Evolutionary conservation across 2,888 invertebrate species (phyloP).

Genomic region (Caenorhabditis sp.): DNA sequence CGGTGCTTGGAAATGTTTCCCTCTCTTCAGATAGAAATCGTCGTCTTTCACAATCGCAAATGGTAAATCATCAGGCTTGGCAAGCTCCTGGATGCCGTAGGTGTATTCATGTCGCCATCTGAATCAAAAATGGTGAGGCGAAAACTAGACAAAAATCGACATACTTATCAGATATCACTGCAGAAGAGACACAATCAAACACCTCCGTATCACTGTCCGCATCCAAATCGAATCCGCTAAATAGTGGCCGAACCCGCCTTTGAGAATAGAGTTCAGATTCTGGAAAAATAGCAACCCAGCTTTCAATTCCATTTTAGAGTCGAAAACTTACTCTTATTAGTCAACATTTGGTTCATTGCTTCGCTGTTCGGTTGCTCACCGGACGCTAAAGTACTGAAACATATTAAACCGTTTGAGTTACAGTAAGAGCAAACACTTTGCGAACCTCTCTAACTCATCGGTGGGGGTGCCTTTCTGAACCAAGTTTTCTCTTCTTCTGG

Average conservation of each 20-base stretch:
- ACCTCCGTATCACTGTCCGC: slow-evolving; percentile 41
- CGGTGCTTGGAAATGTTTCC: background rate
- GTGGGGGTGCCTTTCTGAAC: too few species aligned
- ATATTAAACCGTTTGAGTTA: too few species aligned
- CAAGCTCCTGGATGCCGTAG: slow-evolving; percentile 74
- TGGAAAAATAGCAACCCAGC: background rate
- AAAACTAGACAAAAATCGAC: background rate
- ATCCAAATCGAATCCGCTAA: slow-evolving; percentile 40
- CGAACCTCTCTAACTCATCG: too few species aligned
- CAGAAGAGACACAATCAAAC: background rate
- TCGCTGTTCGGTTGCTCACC: background rate
- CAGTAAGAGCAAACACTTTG: too few species aligned
- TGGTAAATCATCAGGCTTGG: slow-evolving; percentile 62
- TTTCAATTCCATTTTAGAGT: too few species aligned
- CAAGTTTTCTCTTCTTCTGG: background rate
- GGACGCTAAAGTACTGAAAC: background rate
- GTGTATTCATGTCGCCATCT: slow-evolving; percentile 78
- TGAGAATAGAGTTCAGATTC: background rate
- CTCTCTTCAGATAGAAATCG: slow-evolving; percentile 14
- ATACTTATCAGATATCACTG: slow-evolving; percentile 28
- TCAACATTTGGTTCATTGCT: background rate
- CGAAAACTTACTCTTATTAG: background rate
- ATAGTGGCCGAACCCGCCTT: background rate
- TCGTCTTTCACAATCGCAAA: slow-evolving; percentile 23
- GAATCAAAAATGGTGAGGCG: slow-evolving; percentile 22